phyloP scores from a whole-genome alignment of 1,140 invertebrate genomes.

The Elymnias hypermnestra region DNA sequence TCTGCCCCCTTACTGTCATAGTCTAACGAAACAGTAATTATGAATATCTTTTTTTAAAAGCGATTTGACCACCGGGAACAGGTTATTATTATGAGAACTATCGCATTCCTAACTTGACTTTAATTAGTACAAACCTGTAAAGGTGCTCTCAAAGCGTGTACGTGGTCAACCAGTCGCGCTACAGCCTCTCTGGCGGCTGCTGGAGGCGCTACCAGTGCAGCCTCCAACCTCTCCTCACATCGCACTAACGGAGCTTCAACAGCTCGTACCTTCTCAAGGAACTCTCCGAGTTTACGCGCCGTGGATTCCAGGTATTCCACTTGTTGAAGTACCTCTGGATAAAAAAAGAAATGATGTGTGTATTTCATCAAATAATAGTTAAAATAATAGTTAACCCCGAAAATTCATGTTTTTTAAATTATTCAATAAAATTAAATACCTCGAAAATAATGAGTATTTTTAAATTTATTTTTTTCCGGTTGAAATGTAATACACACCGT shows the following conservation, averaged over 20 bases:
- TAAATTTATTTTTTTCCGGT: too few species aligned
- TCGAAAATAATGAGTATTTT: too few species aligned
- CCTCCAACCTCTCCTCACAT: conserved; percentile 84
- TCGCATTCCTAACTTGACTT: too few species aligned
- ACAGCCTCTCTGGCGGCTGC: conserved; percentile 43
- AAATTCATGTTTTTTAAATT: too few species aligned
- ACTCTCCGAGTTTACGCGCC: conserved; percentile 87
- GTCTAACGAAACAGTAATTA: too few species aligned
- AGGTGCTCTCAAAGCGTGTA: conserved; percentile 83
- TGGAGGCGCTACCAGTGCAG: conserved; percentile 40
- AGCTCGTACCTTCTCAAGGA: conserved; percentile 89
- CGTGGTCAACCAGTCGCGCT: conserved; percentile 43
- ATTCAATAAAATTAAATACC: too few species aligned
- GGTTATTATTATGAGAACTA: too few species aligned
- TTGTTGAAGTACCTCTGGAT: conserved; percentile 79
- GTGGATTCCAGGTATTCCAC: conserved; percentile 86
- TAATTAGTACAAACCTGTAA: conserved; percentile 76
- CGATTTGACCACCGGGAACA: too few species aligned
- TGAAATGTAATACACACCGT: conserved; percentile 76
- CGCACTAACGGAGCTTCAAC: conserved; percentile 88
- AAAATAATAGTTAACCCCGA: too few species aligned
- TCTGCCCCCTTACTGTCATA: too few species aligned
- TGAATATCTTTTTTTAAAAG: too few species aligned
- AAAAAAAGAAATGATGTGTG: not conserved
- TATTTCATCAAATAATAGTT: too few species aligned